Conservation (phyloP, 2,888 invertebrate species). For the Blomia tropicalis region DNA sequence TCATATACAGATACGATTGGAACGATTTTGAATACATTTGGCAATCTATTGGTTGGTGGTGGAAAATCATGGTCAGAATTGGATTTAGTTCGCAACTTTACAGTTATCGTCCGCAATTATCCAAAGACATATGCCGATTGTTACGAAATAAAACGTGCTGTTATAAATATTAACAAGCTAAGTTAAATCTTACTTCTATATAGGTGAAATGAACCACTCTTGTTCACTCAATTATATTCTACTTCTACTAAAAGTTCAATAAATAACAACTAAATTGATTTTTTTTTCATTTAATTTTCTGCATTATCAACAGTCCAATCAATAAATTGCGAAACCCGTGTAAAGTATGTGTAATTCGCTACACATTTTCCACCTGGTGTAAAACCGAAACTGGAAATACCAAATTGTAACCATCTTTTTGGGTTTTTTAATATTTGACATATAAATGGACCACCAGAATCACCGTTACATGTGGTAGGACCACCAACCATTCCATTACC, state of each 20-base stretch:
- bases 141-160: background rate
- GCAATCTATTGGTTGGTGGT: background rate
- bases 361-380: background rate
- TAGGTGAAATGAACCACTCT: too few species aligned
- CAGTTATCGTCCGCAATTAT: background rate
- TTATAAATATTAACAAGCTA: background rate
- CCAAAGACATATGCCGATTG: background rate
- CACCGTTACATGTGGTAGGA: background rate
- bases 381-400: background rate
- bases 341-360: background rate
- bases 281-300: too few species aligned
- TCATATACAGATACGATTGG: constrained; percentile 48
- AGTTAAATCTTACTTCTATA: too few species aligned
- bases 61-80: background rate
- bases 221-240: too few species aligned
- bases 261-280: too few species aligned
- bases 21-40: constrained; percentile 44
- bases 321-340: background rate
- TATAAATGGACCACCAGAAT: background rate
- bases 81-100: background rate
- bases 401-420: background rate
- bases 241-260: too few species aligned
- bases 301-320: background rate
- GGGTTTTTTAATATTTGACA: background rate
- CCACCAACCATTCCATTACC: too few species aligned